phyloP scores from a whole-genome alignment of 1,140 invertebrate species.

The Gerris buenoi region DNA sequence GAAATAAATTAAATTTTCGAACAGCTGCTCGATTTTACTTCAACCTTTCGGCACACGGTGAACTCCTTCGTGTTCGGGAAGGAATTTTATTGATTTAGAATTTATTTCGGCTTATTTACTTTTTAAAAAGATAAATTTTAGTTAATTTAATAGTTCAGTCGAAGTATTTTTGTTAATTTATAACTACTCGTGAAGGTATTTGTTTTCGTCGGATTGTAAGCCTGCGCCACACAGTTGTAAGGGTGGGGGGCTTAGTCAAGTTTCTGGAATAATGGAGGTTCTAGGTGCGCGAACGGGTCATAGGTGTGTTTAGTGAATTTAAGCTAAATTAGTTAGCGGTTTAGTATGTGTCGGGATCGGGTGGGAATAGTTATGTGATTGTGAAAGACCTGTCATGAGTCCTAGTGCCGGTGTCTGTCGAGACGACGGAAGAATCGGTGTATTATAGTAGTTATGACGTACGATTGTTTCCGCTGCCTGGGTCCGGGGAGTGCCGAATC shows the following conservation, averaged over 20 bases:
- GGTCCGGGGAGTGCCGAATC: slow-evolving; percentile 19
- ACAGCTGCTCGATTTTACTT: no score
- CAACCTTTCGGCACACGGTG: no score
- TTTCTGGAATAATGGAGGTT: slow-evolving; percentile 19
- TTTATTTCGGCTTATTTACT: no score
- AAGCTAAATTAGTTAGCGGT: not conserved
- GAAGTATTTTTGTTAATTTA: no score
- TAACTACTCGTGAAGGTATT: no score
- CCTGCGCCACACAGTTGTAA: slow-evolving; percentile 13
- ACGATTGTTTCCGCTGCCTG: slow-evolving; percentile 15
- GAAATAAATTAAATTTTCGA: no score
- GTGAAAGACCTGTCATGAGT: slow-evolving; percentile 6
- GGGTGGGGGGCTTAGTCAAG: slow-evolving; percentile 10
- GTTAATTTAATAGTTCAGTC: no score
- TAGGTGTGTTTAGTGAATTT: slow-evolving; percentile 8
- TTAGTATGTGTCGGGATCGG: slow-evolving; percentile 3
- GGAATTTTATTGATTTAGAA: no score
- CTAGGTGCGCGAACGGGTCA: not conserved
- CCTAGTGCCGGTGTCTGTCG: slow-evolving; percentile 13
- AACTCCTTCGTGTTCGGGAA: no score
- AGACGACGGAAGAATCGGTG: slow-evolving; percentile 4
- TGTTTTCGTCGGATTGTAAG: slow-evolving; percentile 8
- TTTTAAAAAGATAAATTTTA: no score
- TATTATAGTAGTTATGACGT: slow-evolving; percentile 13
- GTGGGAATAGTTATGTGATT: slow-evolving; percentile 15